Evolutionary conservation across 2,888 invertebrate genomes (phyloP), one percentile per base, ranked within the genome.

Genomic region (Lasioglossum pauxillum): DNA sequence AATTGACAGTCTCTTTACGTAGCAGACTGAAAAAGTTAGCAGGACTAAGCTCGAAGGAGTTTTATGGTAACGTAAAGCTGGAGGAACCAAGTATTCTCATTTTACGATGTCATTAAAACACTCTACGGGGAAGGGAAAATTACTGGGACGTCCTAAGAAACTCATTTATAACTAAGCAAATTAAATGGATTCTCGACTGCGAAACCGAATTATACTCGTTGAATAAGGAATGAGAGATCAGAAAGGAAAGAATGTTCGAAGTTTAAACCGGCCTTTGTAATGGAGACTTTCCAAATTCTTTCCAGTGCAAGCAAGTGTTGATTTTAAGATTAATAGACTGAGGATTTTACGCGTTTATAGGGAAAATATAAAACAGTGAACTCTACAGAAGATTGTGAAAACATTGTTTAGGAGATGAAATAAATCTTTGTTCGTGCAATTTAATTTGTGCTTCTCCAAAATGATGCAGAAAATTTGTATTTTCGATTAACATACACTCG

Each of bases 101-200:
- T 84, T 83, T 84, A 84, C 49, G 78, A 75, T 31, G 75, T 78
- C 78, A 75, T 84, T 84, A 75, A 72, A 84, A 83, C 44, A 19
- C n/a, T 73, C 46, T 64, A 46, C 46, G 67, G 27, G 8, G 57
- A 46, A 41, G 60, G 49, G 60, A 71, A 77, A 78, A 77, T 84
- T 82, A 77, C 67, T 46, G 23, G 35, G 44, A 46, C 41, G 41
- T 49, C 44, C 49, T 16, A 8, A 35, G 44, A 53, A 83, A 60
- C 83, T 69, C 83, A 60, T 78, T 78, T 82, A 82, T 49, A 83
- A 69, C 71, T 75, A 75, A 78, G 31, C 49, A 60, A 78, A 53
- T 78, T 75, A 64, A 75, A 71, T 46, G 49, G 60, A 53, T 75
- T 41, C 73, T 57, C 38, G 23, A 23, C 19, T 46, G 71, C 35